Conservation (phyloP, 2,113 vertebrate genomes). For the Oceanodroma tethys region DNA sequence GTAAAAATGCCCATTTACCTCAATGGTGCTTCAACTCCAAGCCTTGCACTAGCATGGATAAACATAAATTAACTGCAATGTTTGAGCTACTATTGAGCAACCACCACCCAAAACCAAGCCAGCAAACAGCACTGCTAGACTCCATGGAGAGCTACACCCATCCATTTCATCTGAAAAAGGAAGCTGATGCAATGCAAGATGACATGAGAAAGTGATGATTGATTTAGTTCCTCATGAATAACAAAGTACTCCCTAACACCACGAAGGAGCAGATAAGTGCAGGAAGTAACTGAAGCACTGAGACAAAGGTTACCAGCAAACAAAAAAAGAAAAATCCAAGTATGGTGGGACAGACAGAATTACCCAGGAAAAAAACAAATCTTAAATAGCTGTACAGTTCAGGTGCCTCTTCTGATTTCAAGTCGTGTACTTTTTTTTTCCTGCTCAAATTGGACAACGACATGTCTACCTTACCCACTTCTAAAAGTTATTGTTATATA, state of each 20-base stretch:
- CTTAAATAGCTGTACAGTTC: not conserved
- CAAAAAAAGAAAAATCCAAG: not conserved
- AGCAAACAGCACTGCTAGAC: not conserved
- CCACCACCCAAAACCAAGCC: not conserved
- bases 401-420: not conserved
- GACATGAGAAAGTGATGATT: conserved; percentile 52
- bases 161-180: conserved; percentile 29
- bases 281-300: conserved; percentile 3
- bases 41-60: not conserved
- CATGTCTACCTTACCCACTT: not conserved
- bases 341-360: not conserved
- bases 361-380: not conserved
- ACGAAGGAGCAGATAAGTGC: not conserved
- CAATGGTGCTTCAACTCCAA: not conserved
- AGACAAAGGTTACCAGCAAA: conserved; percentile 7
- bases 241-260: conserved; percentile 32
- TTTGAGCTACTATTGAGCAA: conserved; percentile 3
- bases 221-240: conserved; percentile 35
- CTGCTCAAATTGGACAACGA: not conserved
- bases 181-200: conserved; percentile 59
- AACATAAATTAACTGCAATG: conserved; percentile 33
- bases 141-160: conserved; percentile 34
- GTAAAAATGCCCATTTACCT: conserved; percentile 5
- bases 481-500: not conserved
- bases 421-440: not conserved